Conservation (phyloP, 1,140 invertebrate genomes). For the Drosophila tropicalis region DNA sequence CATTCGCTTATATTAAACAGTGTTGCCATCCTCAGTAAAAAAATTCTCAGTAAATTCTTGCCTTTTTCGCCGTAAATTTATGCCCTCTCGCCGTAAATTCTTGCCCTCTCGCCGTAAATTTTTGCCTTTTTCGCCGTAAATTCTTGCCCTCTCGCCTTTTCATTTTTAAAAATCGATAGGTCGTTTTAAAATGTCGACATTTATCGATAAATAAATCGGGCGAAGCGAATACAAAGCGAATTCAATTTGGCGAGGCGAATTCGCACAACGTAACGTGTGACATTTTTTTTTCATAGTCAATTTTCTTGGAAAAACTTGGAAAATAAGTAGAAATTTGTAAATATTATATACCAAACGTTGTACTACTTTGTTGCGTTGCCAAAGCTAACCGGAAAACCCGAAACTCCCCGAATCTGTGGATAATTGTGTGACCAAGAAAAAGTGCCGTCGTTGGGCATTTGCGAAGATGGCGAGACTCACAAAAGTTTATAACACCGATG, state of each 20-base stretch:
- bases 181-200: too few relatives aligned
- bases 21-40: conserved; percentile 7
- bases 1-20: conserved; percentile 1
- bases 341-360: conserved; percentile 39
- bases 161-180: too few relatives aligned
- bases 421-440: conserved; percentile 62
- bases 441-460: conserved; percentile 58
- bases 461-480: conserved; percentile 81
- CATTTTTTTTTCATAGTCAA: conserved; percentile 61
- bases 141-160: too few relatives aligned
- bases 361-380: conserved; percentile 49
- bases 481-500: conserved; percentile 79
- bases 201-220: too few relatives aligned
- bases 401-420: conserved; percentile 32
- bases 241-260: conserved; percentile 31
- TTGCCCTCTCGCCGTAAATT: too few relatives aligned
- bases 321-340: conserved; percentile 30
- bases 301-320: conserved; percentile 39
- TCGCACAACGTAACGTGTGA: conserved; percentile 62
- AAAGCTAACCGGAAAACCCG: conserved; percentile 7
- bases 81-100: too few relatives aligned
- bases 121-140: too few relatives aligned
- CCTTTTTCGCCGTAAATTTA: too few relatives aligned
- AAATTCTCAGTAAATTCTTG: too few relatives aligned
- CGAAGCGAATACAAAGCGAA: too few relatives aligned